A percentile compares a stretch with the other conserved stretches of the same genome.
Conservation (phyloP, 1,140 invertebrate species). For the Mercenaria mercenaria region DNA sequence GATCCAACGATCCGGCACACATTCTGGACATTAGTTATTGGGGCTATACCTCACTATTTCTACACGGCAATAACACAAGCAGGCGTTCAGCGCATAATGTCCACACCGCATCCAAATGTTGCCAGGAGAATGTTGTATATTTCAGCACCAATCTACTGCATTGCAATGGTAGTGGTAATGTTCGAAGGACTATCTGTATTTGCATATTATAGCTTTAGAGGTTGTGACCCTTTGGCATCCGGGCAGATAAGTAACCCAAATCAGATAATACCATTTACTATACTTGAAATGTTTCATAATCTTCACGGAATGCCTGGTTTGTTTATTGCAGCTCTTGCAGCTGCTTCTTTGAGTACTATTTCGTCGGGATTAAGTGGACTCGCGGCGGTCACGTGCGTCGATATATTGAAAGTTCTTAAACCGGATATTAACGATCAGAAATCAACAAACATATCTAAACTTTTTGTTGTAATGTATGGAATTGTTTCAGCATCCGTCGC, state of each 20-base stretch:
- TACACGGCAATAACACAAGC: slow-evolving; percentile 15
- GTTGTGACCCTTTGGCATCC: slow-evolving; percentile 4
- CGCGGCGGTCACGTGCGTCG: background rate
- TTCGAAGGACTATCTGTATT: background rate
- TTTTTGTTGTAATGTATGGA: background rate
- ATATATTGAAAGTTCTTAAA: background rate
- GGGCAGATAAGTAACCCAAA: background rate
- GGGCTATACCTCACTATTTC: background rate
- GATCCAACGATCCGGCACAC: slow-evolving; percentile 4
- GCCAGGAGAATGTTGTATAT: background rate
- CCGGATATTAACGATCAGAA: background rate
- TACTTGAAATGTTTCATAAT: background rate
- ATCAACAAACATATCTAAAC: background rate
- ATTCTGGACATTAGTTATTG: slow-evolving; percentile 11
- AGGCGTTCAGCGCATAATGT: background rate
- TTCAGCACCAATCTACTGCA: background rate
- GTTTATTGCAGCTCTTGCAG: background rate
- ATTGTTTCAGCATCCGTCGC: background rate
- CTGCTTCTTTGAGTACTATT: slow-evolving; percentile 13
- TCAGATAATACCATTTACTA: background rate
- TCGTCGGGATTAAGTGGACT: slow-evolving; percentile 15
- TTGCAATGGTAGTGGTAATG: background rate
- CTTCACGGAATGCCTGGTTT: background rate
- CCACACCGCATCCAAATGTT: background rate
- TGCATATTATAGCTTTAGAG: background rate